A percentile compares a stretch with the other conserved stretches of the same genome.
Evolutionary conservation across 2,113 vertebrate species (phyloP).

Genomic region (Anser cygnoides): DNA sequence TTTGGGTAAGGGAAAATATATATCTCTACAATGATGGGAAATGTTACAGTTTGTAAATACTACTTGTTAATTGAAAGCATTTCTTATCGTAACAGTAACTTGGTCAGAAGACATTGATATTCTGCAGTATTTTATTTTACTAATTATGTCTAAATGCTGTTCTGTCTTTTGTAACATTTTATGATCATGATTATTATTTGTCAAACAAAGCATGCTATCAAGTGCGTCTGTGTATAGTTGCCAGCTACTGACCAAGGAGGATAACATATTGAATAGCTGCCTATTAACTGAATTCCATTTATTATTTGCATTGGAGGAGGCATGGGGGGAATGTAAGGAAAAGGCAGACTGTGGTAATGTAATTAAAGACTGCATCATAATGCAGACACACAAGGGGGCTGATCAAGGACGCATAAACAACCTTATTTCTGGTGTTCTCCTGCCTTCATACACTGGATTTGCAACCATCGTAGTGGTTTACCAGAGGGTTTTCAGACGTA

Average conservation of each 20-base stretch:
- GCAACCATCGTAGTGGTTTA: not conserved
- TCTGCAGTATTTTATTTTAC: not conserved
- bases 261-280: not conserved
- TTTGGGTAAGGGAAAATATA: not conserved
- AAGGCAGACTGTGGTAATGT: conserved; percentile 33
- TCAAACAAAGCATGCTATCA: not conserved
- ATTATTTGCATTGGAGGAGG: conserved; percentile 15
- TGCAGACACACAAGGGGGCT: not conserved
- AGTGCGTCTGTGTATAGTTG: not conserved
- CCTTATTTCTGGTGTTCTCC: not conserved
- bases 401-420: not conserved
- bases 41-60: not conserved
- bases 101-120: not conserved
- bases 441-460: not conserved
- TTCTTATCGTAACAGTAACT: not conserved
- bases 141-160: not conserved
- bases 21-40: not conserved
- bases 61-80: not conserved
- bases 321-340: not conserved
- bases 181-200: not conserved
- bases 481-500: not conserved
- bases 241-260: conserved; percentile 20
- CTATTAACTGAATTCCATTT: conserved; percentile 10
- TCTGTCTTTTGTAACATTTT: not conserved
- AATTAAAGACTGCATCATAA: conserved; percentile 39